Evolutionary conservation across 1,140 invertebrate species (phyloP).

Genomic region (Periplaneta americana): DNA sequence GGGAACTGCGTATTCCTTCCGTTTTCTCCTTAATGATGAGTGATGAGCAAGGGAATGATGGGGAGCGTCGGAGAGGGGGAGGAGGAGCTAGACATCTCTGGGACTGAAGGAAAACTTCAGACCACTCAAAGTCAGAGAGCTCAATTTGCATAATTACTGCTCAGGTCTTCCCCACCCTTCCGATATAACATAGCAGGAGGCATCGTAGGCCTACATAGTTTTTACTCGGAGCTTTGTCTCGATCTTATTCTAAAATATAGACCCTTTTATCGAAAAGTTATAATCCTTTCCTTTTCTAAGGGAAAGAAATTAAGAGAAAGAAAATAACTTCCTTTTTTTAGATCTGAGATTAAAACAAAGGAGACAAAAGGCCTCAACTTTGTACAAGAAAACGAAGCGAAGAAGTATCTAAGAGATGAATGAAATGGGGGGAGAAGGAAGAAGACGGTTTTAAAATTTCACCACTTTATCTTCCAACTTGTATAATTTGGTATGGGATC

Average conservation of each 20-base stretch:
- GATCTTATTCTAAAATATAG: background rate
- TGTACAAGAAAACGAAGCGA: background rate
- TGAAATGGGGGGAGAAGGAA: background rate
- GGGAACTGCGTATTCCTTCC: background rate
- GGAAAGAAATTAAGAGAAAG: constrained; percentile 10
- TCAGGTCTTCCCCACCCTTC: background rate
- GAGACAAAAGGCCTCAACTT: background rate
- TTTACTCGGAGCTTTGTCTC: background rate
- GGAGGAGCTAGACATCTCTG: background rate
- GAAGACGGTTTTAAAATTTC: background rate
- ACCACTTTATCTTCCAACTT: background rate
- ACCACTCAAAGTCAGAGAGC: background rate
- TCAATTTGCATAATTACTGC: constrained; percentile 15
- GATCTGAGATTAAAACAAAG: background rate
- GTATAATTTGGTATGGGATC: background rate
- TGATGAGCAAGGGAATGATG: background rate
- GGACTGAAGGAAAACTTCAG: background rate
- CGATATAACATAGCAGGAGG: background rate
- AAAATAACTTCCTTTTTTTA: background rate
- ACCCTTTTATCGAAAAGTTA: constrained; percentile 8
- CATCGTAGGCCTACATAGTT: background rate
- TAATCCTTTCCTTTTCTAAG: background rate
- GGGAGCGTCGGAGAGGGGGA: background rate
- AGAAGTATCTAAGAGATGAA: background rate
- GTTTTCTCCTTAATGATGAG: background rate